Evolutionary conservation across 1,140 invertebrate species (phyloP).

Genomic region (Magallana gigas): DNA sequence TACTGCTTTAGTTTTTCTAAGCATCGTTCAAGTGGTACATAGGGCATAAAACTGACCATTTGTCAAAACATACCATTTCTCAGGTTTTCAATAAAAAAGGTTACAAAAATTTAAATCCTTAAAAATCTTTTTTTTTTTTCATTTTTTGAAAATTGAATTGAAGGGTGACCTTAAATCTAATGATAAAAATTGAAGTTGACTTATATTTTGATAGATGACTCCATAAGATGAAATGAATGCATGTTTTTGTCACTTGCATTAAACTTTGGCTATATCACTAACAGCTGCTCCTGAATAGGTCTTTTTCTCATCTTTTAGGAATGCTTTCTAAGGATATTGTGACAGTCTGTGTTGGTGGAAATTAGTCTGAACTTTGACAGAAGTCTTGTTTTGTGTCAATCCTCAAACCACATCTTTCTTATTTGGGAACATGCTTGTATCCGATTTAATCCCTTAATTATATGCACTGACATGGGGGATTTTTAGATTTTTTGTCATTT

Average conservation of each 20-base stretch:
- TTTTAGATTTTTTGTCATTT: slow-evolving; percentile 12
- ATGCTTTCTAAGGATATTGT: not conserved
- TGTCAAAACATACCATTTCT: too few species aligned
- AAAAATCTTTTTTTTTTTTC: too few species aligned
- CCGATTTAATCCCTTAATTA: slow-evolving; percentile 5
- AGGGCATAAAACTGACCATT: too few species aligned
- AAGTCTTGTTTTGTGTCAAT: not conserved
- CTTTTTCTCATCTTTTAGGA: slow-evolving; percentile 13
- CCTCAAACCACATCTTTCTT: not conserved
- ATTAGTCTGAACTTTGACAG: not conserved
- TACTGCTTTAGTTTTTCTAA: not conserved
- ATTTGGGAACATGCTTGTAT: slow-evolving; percentile 6
- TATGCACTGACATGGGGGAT: slow-evolving; percentile 17
- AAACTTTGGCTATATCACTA: not conserved
- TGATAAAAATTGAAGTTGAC: not conserved
- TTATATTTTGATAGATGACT: slow-evolving; percentile 26
- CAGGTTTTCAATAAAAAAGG: too few species aligned
- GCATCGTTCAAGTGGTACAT: not conserved
- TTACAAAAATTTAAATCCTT: too few species aligned
- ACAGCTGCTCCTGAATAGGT: not conserved
- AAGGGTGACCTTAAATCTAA: not conserved
- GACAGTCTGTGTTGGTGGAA: slow-evolving; percentile 26
- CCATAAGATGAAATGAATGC: not conserved
- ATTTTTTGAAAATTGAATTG: too few species aligned
- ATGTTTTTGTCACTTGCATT: not conserved